Conservation (phyloP, 2,888 invertebrate genomes). For the Mythimna loreyi region DNA sequence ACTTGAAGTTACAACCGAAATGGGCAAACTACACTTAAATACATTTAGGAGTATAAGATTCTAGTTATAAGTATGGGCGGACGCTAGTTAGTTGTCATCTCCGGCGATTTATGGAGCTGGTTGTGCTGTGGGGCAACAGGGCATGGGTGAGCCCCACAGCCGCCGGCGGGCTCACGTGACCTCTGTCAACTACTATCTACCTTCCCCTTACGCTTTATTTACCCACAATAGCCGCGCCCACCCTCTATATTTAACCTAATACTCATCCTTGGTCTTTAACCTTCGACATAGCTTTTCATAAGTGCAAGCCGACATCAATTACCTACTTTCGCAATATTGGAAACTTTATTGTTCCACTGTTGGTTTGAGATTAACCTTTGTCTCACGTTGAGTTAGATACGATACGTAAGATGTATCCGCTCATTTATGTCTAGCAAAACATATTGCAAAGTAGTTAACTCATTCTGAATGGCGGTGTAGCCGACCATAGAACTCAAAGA, state of each 20-base stretch:
- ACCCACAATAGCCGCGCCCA: conserved; percentile 70
- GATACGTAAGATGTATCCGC: not conserved
- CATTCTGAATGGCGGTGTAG: conserved; percentile 25
- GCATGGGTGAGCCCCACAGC: conserved; percentile 67
- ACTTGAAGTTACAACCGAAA: conserved; percentile 1
- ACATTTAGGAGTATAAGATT: conserved; percentile 33
- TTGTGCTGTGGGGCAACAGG: conserved; percentile 73
- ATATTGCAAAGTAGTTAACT: conserved; percentile 7
- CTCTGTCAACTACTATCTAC: conserved; percentile 77
- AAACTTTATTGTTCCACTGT: conserved; percentile 54
- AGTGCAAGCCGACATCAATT: conserved; percentile 60
- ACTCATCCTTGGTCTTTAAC: conserved; percentile 75
- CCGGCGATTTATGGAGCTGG: conserved; percentile 73
- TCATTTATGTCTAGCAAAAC: conserved; percentile 20
- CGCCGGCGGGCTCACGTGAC: conserved; percentile 69
- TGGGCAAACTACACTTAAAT: conserved; percentile 30
- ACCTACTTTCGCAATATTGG: conserved; percentile 58
- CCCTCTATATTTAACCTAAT: conserved; percentile 74
- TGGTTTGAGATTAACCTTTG: conserved; percentile 29
- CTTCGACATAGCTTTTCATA: conserved; percentile 71
- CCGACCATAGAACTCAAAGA: conserved; percentile 47
- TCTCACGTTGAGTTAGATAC: conserved; percentile 24
- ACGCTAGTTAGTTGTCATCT: conserved; percentile 71
- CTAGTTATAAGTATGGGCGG: conserved; percentile 56
- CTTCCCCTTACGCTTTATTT: conserved; percentile 75